Evolutionary conservation across 2,888 invertebrate species (phyloP), one percentile per base, ranked within the genome.

Genomic region (Abscondita cerata): DNA sequence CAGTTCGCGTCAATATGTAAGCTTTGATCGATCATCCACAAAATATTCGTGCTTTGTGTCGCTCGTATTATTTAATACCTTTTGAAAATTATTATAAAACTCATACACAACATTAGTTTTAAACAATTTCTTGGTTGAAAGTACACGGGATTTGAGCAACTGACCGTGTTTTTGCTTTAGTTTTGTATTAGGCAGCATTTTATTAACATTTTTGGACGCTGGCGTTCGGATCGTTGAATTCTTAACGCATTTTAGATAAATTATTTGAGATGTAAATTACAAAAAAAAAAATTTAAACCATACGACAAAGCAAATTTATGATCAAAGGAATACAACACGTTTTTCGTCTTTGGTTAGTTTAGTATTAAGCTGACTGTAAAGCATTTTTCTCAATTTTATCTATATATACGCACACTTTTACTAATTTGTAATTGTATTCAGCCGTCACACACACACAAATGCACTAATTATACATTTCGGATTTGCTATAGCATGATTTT

Each of bases 81-180:
- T 62, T 62, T 62, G 62, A 62, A 62, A 51, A 62, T 62, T 58
- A 62, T 55, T 54, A 44, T 62, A 62, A 62, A 59, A 59, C 44
- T 62, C 62, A 54, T 59, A 54, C 62, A 55, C 40, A 52, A 52
- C 59, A 44, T 52, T 62, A 47, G 50, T 64, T 64, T 61, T 58
- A 60, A 60, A 60, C 55, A 60, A 64, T 64, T 64, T 60, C 55
- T 64, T 64, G 60, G 52, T 60, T 57, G 55, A 51, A 59, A 56
- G 60, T 60, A 61, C 64, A 61, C 60, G 60, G 52, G 53, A 55
- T 53, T 46, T 50, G 56, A 20, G 44, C 60, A 53, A 25, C 38
- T 64, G 64, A 64, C 64, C 64, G 60, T 60, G 25, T 34, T 13
- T n/a, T 13, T n/a, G 51, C 40, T 33, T 36, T 47, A 40, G 36